Base-by-base conservation (phyloP, 2,888 invertebrate species). In the Amiota minor region DNA sequence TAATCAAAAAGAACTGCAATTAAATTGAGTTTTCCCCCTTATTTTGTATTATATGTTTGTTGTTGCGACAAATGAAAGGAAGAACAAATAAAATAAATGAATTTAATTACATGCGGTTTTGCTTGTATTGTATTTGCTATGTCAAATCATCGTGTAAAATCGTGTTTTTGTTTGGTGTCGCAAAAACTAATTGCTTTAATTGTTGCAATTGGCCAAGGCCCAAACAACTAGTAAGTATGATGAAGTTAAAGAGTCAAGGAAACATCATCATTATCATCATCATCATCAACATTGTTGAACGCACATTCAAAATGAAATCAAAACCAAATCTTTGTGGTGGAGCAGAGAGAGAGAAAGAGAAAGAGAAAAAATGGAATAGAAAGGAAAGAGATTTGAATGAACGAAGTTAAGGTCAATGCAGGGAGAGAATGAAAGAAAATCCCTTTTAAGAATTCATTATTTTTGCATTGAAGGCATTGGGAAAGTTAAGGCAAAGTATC, bases 131-230 rank as follows among this genome's bases (percentile, higher is more conserved):
- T 35, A 35, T 35, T 35, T 35, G 35, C 6, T 35, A 8, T 35
- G 35, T 35, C 35, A 35, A 35, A 35, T 35, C 35, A 35, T 35
- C 6, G 35, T 35, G 35, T 35, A 35, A 35, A 35, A 35, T 12
- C 62, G 62, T 62, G 16, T 62, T 35, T 35, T 62, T 62, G 45
- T 35, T 62, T 16, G 62, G 35, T 45, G 45, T 62, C 62, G 45
- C 23, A 62, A n/a, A 35, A 9, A 59, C 45, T 35, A 62, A 62
- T 62, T 62, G 45, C 12, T 14, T 62, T 62, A 20, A 62, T 62
- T 62, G 62, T 62, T 62, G 3, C 8, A 16, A 20, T 11, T 16
- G 11, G 20, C 16, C 59, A 20, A 59, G 35, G 23, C 59, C 59
- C 18, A 20, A 20, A n/a, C 14, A 50, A 50, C 12, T 50, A n/a